Conservation (phyloP, 2,888 invertebrate species). For the Agriopis leucophaearia region DNA sequence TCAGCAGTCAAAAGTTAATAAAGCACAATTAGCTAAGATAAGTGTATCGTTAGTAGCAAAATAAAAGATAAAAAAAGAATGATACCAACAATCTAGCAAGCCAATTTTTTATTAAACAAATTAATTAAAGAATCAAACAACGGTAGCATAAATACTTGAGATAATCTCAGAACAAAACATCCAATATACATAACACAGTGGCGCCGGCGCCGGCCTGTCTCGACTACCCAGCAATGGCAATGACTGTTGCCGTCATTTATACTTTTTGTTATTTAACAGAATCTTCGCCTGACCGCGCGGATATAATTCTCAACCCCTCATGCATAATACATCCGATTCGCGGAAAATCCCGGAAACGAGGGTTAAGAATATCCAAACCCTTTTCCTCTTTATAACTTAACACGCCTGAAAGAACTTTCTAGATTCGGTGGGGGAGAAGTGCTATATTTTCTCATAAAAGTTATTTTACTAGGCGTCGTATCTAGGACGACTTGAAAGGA, state of each 20-base stretch:
- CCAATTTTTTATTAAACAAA: background rate
- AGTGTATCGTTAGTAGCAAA: too few species aligned
- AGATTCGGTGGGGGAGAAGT: constrained; percentile 32
- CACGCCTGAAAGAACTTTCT: constrained; percentile 31
- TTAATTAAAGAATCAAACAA: constrained; percentile 6
- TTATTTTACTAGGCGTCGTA: constrained; percentile 55
- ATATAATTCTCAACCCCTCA: constrained; percentile 60
- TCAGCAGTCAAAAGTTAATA: too few species aligned
- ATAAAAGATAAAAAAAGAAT: background rate
- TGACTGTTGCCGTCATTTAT: constrained; percentile 41
- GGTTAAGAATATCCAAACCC: constrained; percentile 47
- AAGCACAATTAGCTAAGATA: too few species aligned
- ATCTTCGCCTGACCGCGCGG: constrained; percentile 48
- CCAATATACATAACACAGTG: constrained; percentile 39
- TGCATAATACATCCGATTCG: constrained; percentile 63
- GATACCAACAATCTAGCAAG: background rate
- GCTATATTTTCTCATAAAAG: constrained; percentile 50
- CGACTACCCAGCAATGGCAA: constrained; percentile 27
- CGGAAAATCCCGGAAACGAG: constrained; percentile 36
- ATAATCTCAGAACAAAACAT: constrained; percentile 49
- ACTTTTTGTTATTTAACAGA: constrained; percentile 53
- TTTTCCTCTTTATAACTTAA: constrained; percentile 43
- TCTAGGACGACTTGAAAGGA: constrained; percentile 57
- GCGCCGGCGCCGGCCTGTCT: constrained; percentile 51
- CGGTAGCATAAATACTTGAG: constrained; percentile 39